Conservation (phyloP, 2,797 vertebrate genomes). For the Parauchenoglanis ngamensis region DNA sequence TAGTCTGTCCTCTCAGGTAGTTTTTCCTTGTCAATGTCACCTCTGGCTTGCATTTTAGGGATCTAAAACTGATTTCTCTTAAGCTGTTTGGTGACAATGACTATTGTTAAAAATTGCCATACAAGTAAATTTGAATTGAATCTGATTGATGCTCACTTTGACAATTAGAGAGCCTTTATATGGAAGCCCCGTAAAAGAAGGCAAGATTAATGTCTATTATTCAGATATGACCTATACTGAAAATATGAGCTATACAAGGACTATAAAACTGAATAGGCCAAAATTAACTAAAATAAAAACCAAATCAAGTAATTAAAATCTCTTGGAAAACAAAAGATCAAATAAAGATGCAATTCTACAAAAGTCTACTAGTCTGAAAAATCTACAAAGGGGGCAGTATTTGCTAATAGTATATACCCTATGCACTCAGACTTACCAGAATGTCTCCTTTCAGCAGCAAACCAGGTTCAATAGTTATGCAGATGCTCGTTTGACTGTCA, state of each 20-base stretch:
- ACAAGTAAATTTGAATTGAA: neutral
- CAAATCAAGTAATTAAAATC: neutral
- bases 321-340: neutral
- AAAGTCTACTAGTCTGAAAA: neutral
- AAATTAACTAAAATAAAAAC: neutral
- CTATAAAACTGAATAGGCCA: neutral
- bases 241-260: neutral
- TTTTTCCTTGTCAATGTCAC: neutral
- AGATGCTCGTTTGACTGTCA: conserved; percentile 85
- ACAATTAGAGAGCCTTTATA: neutral
- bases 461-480: conserved; percentile 88
- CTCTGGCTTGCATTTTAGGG: neutral
- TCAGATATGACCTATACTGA: conserved; percentile 45
- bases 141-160: neutral
- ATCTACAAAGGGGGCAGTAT: neutral
- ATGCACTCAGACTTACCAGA: conserved; percentile 70
- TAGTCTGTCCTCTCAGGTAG: conserved; percentile 42
- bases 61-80: neutral
- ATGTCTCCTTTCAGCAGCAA: conserved; percentile 87
- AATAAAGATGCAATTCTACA: conserved; percentile 37
- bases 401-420: neutral
- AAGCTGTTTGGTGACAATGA: neutral
- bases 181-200: neutral
- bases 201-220: neutral
- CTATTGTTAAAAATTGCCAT: neutral